phyloP scores from a whole-genome alignment of 1,140 invertebrate species.

The Chlorops oryzae region DNA sequence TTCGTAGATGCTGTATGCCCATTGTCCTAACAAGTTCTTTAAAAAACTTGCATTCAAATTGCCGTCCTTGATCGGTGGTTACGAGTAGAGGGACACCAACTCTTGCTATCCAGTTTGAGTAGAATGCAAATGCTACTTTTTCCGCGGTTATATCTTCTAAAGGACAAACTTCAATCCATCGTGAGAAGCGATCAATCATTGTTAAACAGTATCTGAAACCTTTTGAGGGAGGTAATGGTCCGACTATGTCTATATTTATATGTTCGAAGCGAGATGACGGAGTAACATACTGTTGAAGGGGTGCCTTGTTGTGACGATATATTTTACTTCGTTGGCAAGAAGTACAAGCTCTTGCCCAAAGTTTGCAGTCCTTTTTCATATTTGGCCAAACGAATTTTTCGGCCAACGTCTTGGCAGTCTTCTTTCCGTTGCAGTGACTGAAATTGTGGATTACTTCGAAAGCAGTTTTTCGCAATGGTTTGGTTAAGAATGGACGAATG shows the following conservation, averaged over 20 bases:
- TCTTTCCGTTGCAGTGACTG: too few species aligned
- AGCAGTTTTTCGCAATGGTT: not conserved
- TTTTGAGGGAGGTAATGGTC: too few species aligned
- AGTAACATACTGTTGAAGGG: not conserved
- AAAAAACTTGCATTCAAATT: slow-evolving; percentile 28
- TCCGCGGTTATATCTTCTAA: slow-evolving; percentile 33
- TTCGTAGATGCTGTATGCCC: slow-evolving; percentile 24
- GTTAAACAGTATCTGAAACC: slow-evolving; percentile 22
- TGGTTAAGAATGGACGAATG: not conserved
- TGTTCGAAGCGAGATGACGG: not conserved
- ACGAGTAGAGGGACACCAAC: slow-evolving; percentile 34
- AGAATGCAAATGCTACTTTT: slow-evolving; percentile 34
- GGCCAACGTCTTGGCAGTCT: not conserved
- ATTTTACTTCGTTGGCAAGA: slow-evolving; percentile 9
- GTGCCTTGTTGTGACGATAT: slow-evolving; percentile 2
- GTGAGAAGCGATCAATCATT: slow-evolving; percentile 28
- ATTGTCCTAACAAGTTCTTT: slow-evolving; percentile 17
- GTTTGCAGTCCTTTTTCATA: not conserved
- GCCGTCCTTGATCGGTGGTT: slow-evolving; percentile 38
- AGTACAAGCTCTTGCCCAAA: too few species aligned
- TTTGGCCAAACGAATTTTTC: not conserved
- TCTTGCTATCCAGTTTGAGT: slow-evolving; percentile 35
- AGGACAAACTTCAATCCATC: slow-evolving; percentile 33
- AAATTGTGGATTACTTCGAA: slow-evolving; percentile 5
- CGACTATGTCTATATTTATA: too few species aligned